Evolutionary conservation across 1,140 invertebrate genomes (phyloP), one percentile per base, ranked within the genome.

Genomic region (Megalonaias nervosa): DNA sequence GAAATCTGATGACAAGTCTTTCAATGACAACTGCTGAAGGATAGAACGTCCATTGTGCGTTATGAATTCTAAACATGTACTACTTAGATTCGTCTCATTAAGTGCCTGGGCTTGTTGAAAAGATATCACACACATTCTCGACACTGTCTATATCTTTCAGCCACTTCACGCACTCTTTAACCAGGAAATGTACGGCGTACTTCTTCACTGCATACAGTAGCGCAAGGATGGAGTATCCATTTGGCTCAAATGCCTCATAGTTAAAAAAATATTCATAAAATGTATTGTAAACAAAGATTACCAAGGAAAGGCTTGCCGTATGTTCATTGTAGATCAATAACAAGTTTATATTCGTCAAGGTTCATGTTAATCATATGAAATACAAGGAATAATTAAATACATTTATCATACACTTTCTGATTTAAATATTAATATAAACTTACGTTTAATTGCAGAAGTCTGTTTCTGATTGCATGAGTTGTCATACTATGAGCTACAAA

Each of bases 61-160:
- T 26, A 78, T 69, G 58, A 59, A 78, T 55, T 78, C 71, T n/a
- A 78, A 64, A 61, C 76, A 78, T 67, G 69, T 78, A 21, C 69
- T 59, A 21, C 74, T 78, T 23, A 74, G 21, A 55, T 78, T 65
- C 15, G 58, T 38, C 9, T 73, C 74, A 23, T 74, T 66, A 55
- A 73, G 69, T 9, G 71, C 74, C 23, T 78, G 76, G 0, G 76
- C 76, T 64, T 78, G 76, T 17, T 78, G 71, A 48, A 74, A n/a
- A 58, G 13, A 78, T 73, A 61, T 78, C 71, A 58, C 76, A 78
- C 12, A 78, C 71, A 14, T 71, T 78, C n/a, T 78, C 71, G 38
- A 71, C 58, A 64, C 58, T 78, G 71, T 74, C 70, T 67, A 26
- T 68, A 11, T 60, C 65, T 57, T 66, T 71, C 55, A 78, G 60